Evolutionary conservation across 2,797 vertebrate species (phyloP).

Genomic region (Caiman crocodilus): DNA sequence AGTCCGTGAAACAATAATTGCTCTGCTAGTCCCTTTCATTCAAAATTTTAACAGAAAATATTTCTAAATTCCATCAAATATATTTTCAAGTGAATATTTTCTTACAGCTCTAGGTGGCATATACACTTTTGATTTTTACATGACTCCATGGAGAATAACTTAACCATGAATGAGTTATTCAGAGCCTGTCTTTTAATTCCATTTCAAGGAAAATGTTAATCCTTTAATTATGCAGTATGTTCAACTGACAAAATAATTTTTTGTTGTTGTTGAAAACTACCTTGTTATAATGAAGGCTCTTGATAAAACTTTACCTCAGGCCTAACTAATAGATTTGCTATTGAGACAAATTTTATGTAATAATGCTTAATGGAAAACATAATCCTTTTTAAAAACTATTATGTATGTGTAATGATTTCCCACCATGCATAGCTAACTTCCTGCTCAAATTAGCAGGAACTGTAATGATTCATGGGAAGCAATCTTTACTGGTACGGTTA

Average conservation of each 20-base stretch:
- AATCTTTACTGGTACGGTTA: not conserved
- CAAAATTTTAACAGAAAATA: conserved; percentile 27
- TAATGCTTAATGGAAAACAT: conserved; percentile 19
- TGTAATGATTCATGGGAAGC: not conserved
- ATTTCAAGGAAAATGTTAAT: conserved; percentile 78
- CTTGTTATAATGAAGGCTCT: conserved; percentile 34
- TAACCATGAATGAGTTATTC: conserved; percentile 72
- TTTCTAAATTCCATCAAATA: conserved; percentile 32
- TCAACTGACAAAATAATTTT: conserved; percentile 75
- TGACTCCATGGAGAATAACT: conserved; percentile 56
- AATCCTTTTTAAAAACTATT: conserved; percentile 50
- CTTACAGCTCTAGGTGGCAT: not conserved
- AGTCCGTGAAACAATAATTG: conserved; percentile 29
- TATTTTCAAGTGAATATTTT: not conserved
- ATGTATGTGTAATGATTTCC: not conserved
- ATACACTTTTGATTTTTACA: conserved; percentile 33
- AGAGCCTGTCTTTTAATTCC: conserved; percentile 49
- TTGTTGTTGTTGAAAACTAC: conserved; percentile 52
- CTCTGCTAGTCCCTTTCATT: not conserved
- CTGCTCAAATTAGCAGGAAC: not conserved
- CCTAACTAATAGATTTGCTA: conserved; percentile 34
- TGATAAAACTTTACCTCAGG: conserved; percentile 53
- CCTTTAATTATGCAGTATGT: conserved; percentile 78
- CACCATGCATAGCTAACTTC: not conserved
- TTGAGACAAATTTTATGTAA: not conserved